Evolutionary conservation across 2,113 vertebrate species (phyloP), one percentile per base, ranked within the genome.

Genomic region (Gallinago media): DNA sequence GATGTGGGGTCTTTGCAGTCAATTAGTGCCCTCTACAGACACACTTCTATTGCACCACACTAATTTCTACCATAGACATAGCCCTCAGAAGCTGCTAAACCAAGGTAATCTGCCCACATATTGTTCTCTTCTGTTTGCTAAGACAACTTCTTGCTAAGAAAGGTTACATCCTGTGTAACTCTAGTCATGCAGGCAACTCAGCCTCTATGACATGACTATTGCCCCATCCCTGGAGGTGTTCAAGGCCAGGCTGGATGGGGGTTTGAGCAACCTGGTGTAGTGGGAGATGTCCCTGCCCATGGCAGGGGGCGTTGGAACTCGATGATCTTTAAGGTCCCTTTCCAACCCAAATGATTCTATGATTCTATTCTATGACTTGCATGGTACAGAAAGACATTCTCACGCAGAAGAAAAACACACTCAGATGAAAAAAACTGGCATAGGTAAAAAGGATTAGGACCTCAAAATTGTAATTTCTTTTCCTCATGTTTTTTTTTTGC

Each of bases 371-470:
- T 38, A 38, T 38, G 38, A 59, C 42, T 73, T 5, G 11, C 17
- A 29, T 46, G 21, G 40, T 22, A 72, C 18, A 58, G 44, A 55
- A 59, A 42, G 29, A 77, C 17, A 74, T 32, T 78, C 17, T 16
- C 3, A 38, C 7, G 47, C 4, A 84, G 26, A 76, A 85, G 11
- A 6, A 58, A 9, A 77, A 54, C 2, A 66, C 0, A 0, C 9
- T 32, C 11, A 6, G 26, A 46, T 26, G 11, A 47, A 22, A 21
- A 85, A 91, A 88, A 84, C 27, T 22, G 5, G 15, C 8, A 84
- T 0, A 55, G 7, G 15, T 38, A 55, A 47, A 40, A 52, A 85
- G 36, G 25, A 84, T 42, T 38, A 62, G 40, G 31, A 40, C 4
- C 5, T 44, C 12, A 7, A 6, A 75, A 9, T 29, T 46, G 12